Evolutionary conservation across 2,888 invertebrate species (phyloP), one percentile per base, ranked within the genome.

Genomic region (Ophonus ardosiacus): DNA sequence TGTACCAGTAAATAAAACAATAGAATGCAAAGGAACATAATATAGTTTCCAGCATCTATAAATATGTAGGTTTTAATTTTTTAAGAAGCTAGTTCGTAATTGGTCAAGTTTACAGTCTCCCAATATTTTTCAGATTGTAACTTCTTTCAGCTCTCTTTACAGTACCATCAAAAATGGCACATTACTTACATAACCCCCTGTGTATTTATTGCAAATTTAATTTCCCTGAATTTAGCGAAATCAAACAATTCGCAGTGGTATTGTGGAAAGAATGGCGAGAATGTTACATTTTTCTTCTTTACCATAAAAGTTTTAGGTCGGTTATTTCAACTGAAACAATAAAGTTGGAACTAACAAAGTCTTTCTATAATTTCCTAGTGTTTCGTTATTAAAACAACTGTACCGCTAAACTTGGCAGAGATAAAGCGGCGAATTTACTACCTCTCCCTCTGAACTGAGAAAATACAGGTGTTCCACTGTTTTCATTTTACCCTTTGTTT

Each of bases 151-250:
- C n/a, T n/a, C n/a, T n/a, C n/a, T n/a, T n/a, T n/a, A n/a, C n/a
- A n/a, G n/a, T n/a, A n/a, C n/a, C n/a, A n/a, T n/a, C n/a, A n/a
- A n/a, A n/a, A n/a, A n/a, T n/a, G n/a, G n/a, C n/a, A n/a, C n/a
- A n/a, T n/a, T n/a, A n/a, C n/a, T n/a, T n/a, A n/a, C n/a, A n/a
- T n/a, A n/a, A n/a, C n/a, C 40, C 40, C 40, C 40, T 40, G 40
- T 40, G 5, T 76, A 83, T 76, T 83, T 83, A 83, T 83, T 82
- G 17, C 15, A 18, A 82, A 82, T 59, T 82, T 61, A 83, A 83
- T 76, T 76, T 59, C 43, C 17, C 21, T 7, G 40, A 76, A 83
- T 76, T 83, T 76, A 76, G 40, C 57, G 59, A 40, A 57, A 78
- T 57, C 43, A 57, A 59, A 78, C 21, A 13, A 68, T 31, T 71